Conservation (phyloP, 1,140 invertebrate species). For the Bombus soroeensis region DNA sequence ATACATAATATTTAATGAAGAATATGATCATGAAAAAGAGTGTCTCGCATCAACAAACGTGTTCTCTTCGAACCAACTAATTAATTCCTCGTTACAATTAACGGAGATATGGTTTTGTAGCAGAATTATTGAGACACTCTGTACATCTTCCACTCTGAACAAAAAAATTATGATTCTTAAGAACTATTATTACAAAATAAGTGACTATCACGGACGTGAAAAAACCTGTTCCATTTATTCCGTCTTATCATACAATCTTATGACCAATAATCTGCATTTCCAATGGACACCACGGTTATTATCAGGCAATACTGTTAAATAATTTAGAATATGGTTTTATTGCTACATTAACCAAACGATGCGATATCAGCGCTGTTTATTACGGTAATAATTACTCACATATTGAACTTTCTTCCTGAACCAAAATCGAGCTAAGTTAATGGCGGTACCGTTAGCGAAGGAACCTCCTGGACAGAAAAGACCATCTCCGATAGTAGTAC, state of each 20-base stretch:
- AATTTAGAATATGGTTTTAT: background rate
- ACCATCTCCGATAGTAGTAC: conserved; percentile 85
- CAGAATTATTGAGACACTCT: too few species aligned
- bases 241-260: background rate
- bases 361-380: background rate
- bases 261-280: background rate
- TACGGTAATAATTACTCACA: conserved; percentile 28
- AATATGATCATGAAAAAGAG: too few species aligned
- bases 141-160: too few species aligned
- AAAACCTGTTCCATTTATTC: background rate
- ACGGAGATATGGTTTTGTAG: too few species aligned
- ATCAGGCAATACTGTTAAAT: background rate
- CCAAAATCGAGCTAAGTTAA: conserved; percentile 85
- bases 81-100: too few species aligned
- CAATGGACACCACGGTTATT: background rate
- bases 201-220: background rate
- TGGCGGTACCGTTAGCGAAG: conserved; percentile 88
- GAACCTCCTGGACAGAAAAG: conserved; percentile 89
- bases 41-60: too few species aligned
- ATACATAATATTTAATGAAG: too few species aligned
- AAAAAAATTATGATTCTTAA: background rate
- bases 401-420: conserved; percentile 80
- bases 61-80: too few species aligned
- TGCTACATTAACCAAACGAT: too few species aligned
- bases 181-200: background rate